Base-by-base conservation (phyloP, 2,797 vertebrate genomes). In the Trichosurus vulpecula region DNA sequence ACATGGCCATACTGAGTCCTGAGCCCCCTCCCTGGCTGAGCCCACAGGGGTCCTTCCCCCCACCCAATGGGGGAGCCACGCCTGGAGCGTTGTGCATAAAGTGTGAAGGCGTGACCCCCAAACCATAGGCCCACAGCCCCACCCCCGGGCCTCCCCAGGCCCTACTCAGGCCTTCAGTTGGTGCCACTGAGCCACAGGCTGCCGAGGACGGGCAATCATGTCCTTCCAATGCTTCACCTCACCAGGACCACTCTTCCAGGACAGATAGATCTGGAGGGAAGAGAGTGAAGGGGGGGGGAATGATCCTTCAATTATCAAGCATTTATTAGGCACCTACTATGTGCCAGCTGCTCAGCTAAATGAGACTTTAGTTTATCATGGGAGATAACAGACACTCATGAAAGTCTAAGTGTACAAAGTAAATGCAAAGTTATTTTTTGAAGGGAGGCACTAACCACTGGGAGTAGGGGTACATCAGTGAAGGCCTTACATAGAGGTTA, bases 141-240 rank as follows among this genome's bases (percentile, higher is more conserved):
- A 90, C 25, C 97, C 97, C 92, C 25, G 91, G 94, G 97, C 93
- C 95, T 95, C 91, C 61, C 54, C 11, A 1, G 97, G 96, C 94
- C 4, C 96, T 94, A 47, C 96, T 99, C 99, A 99, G 98, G 99
- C 99, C 98, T 99, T 99, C 96, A 99, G 99, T 98, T 99, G 99
- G 97, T 99, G 99, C 99, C 99, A 99, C 98, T 99, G 99, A 95
- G 99, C 99, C 98, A 99, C 99, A 3, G 99, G 99, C 97, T 99
- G 99, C 95, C 99, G 99, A 55, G 99, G 99, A 94, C 99, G 99
- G 96, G 99, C 99, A 55, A 99, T 99, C 99, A 99, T 99, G 99
- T 99, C 99, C 98, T 99, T 99, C 99, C 99, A 99, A 99, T 99
- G 99, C 97, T 99, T 99, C 96, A 99, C 99, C 98, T 99, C 99